phyloP scores from a whole-genome alignment of 1,140 invertebrate genomes.

The Steinernema khuongi region DNA sequence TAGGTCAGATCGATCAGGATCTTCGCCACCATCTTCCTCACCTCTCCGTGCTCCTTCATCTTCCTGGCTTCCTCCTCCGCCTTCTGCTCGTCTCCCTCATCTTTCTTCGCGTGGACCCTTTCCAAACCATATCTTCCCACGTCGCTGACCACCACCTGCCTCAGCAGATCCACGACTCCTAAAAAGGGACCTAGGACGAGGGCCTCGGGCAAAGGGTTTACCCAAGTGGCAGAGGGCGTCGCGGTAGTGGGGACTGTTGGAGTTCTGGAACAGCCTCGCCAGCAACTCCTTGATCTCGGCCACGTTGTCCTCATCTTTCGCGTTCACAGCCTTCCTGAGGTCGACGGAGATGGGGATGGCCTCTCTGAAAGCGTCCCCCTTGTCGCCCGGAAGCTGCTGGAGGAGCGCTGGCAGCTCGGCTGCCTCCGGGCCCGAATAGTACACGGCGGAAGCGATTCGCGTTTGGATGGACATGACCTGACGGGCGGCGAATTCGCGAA shows the following conservation, averaged over 20 bases:
- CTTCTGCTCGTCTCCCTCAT: not conserved
- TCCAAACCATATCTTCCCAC: not conserved
- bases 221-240: not conserved
- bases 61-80: not conserved
- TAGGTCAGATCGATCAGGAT: slow-evolving; percentile 7
- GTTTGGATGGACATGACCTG: not conserved
- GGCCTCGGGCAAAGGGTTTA: not conserved
- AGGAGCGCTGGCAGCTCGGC: not conserved
- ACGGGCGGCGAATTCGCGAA: not conserved
- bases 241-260: not conserved
- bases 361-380: not conserved
- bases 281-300: not conserved
- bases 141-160: not conserved
- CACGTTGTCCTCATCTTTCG: not conserved
- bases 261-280: not conserved
- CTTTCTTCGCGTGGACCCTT: not conserved
- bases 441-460: not conserved
- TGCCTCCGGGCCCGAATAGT: not conserved
- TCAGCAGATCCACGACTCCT: not conserved
- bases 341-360: not conserved
- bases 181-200: not conserved
- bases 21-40: not conserved
- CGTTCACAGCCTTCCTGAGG: not conserved
- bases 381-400: not conserved
- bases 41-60: slow-evolving; percentile 7